A percentile compares a stretch with the other conserved stretches of the same genome.
phyloP scores from a whole-genome alignment of 1,140 invertebrate species.

The Apocrypta bakeri region DNA sequence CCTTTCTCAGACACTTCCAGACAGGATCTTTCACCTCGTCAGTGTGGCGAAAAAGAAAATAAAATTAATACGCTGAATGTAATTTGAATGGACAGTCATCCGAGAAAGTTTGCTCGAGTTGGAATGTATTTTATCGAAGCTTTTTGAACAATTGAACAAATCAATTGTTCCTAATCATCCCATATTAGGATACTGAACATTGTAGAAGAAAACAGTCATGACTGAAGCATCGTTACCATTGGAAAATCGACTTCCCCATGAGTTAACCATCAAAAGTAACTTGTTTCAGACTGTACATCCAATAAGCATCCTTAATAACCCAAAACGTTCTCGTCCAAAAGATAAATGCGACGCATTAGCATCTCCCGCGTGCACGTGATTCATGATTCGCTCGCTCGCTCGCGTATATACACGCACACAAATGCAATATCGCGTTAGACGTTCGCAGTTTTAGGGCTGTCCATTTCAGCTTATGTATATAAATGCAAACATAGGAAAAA shows the following conservation, averaged over 20 bases:
- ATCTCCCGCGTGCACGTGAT: conserved; percentile 63
- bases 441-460: neutral
- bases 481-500: neutral
- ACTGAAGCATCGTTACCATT: too few relatives aligned
- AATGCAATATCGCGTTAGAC: conserved; percentile 46
- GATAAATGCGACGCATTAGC: conserved; percentile 71
- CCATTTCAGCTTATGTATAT: neutral
- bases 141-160: neutral
- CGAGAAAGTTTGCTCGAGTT: neutral
- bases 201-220: too few relatives aligned
- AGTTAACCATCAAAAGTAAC: neutral
- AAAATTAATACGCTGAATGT: neutral
- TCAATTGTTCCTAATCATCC: too few relatives aligned
- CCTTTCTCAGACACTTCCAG: conserved; percentile 20
- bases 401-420: neutral
- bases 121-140: too few relatives aligned
- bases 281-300: neutral
- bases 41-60: conserved; percentile 2
- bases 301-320: conserved; percentile 62
- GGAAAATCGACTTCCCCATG: too few relatives aligned
- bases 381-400: conserved; percentile 56
- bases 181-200: too few relatives aligned
- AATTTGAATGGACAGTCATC: neutral
- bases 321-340: conserved; percentile 51
- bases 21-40: neutral